Evolutionary conservation across 2,888 invertebrate species (phyloP).

Genomic region (Coenonympha arcania): DNA sequence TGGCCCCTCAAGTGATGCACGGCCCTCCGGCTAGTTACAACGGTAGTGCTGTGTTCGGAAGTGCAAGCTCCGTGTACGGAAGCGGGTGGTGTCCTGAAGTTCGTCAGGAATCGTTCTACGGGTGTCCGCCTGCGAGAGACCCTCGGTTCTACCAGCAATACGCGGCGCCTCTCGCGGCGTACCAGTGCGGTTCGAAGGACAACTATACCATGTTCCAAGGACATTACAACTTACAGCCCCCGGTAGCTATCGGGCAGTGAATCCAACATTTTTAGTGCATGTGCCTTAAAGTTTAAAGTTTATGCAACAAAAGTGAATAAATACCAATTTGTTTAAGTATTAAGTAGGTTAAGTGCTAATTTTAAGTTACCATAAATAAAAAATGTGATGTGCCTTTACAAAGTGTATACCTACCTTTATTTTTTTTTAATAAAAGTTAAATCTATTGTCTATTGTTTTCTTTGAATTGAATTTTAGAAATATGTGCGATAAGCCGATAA

Average conservation of each 20-base stretch:
- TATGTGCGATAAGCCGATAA: too few species aligned
- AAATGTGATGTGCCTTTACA: constrained; percentile 26
- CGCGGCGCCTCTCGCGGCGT: constrained; percentile 48
- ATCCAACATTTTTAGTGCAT: constrained; percentile 10
- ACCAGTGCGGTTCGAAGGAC: constrained; percentile 66
- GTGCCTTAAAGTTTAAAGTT: constrained; percentile 13
- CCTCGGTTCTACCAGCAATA: constrained; percentile 63
- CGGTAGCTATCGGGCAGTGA: constrained; percentile 65
- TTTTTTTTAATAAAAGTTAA: constrained; percentile 20
- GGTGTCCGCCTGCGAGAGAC: constrained; percentile 47
- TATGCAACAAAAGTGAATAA: not conserved
- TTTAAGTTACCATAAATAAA: constrained; percentile 29
- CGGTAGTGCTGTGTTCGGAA: constrained; percentile 43
- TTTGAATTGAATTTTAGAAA: not conserved
- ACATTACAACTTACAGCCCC: constrained; percentile 65
- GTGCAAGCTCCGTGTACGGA: constrained; percentile 41
- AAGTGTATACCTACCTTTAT: constrained; percentile 15
- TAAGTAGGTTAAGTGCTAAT: constrained; percentile 3
- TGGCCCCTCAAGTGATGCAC: constrained; percentile 45
- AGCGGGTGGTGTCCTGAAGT: constrained; percentile 57
- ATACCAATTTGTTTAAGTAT: constrained; percentile 3
- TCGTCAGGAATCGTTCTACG: constrained; percentile 53
- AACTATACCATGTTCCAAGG: constrained; percentile 69
- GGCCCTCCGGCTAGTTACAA: constrained; percentile 42
- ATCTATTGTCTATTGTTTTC: not conserved